phyloP scores from a whole-genome alignment of 2,888 invertebrate genomes.

The Stratiomys singularior region DNA sequence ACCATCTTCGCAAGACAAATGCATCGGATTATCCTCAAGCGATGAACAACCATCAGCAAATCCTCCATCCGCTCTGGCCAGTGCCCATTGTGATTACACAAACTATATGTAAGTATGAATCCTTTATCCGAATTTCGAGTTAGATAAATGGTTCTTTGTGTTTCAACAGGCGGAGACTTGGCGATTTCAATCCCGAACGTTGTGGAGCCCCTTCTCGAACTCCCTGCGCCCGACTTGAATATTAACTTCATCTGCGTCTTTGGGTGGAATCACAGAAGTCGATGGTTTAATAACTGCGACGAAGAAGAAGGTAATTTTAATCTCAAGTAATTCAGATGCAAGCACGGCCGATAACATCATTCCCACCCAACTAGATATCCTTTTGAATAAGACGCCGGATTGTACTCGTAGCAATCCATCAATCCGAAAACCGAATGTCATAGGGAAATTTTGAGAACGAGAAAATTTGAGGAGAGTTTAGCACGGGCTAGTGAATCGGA shows the following conservation, averaged over 20 bases:
- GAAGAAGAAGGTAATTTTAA: background rate
- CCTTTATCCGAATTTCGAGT: background rate
- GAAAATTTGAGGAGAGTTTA: too few relatives aligned
- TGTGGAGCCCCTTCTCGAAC: background rate
- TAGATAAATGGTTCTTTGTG: background rate
- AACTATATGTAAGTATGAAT: background rate
- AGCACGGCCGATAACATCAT: too few relatives aligned
- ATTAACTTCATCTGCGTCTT: background rate
- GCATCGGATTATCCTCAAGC: too few relatives aligned
- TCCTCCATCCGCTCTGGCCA: background rate
- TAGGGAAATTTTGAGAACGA: too few relatives aligned
- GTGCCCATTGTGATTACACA: background rate
- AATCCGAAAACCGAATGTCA: too few relatives aligned
- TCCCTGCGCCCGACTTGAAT: background rate
- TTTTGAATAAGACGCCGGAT: too few relatives aligned
- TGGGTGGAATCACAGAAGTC: background rate
- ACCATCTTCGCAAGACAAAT: too few relatives aligned
- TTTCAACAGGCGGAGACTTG: background rate
- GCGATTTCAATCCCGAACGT: background rate
- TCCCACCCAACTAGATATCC: too few relatives aligned
- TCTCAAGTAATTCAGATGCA: too few relatives aligned
- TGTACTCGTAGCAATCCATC: too few relatives aligned
- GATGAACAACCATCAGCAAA: background rate
- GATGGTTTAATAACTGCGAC: conserved; percentile 13
- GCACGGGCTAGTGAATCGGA: too few relatives aligned